These are phyloP conservation scores for Chitala chitala DNA, from an alignment of 2,113 vertebrate genomes.

Conservation along the genomic window DNA sequence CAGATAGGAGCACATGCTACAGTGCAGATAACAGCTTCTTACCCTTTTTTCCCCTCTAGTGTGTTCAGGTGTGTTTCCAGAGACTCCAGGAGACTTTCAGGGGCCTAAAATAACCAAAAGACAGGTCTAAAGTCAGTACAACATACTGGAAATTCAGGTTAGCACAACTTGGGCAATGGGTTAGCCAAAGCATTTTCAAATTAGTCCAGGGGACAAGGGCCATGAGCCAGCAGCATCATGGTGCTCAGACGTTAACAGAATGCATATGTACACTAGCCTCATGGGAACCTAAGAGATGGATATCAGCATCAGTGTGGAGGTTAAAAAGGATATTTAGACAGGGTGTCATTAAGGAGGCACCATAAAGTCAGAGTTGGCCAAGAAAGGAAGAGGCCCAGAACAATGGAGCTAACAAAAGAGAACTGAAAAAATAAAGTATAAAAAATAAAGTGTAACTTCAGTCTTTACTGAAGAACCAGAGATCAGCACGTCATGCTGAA, in stretches of 20 bases:
- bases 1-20: too few species aligned
- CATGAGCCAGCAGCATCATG: too few species aligned
- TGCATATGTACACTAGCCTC: neutral
- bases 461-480: neutral
- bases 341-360: neutral
- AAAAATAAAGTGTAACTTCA: neutral
- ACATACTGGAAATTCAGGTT: neutral
- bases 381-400: neutral
- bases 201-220: neutral
- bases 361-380: neutral
- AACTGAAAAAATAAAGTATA: slow-evolving; percentile 3
- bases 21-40: slow-evolving; percentile 42
- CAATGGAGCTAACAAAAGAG: neutral
- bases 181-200: too few species aligned
- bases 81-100: slow-evolving; percentile 95
- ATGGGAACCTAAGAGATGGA: neutral
- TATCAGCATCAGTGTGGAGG: neutral
- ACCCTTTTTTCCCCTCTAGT: slow-evolving; percentile 97
- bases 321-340: neutral
- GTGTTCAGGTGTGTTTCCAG: slow-evolving; percentile 96
- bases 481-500: slow-evolving; percentile 22
- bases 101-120: slow-evolving; percentile 67
- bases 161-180: neutral
- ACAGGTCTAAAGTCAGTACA: neutral
- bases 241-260: too few species aligned